These are phyloP conservation scores for Fratercula arctica DNA, from an alignment of 2,797 vertebrate species.

Conservation along the genomic window DNA sequence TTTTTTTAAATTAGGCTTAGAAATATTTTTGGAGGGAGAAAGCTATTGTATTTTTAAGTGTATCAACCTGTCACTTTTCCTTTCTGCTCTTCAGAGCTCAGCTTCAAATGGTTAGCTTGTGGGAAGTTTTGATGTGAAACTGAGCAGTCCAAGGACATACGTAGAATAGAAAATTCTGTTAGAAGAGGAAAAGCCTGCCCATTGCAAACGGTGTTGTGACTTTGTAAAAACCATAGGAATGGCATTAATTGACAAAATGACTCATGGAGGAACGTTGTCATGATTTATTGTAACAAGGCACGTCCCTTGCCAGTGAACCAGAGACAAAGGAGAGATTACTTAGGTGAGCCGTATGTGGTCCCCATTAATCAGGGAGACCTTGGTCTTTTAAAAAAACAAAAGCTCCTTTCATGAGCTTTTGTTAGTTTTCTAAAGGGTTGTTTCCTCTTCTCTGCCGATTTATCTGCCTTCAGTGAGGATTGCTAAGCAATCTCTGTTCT, in stretches of 20 bases:
- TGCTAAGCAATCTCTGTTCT: background rate
- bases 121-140: background rate
- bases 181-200: background rate
- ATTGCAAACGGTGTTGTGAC: background rate
- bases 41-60: background rate
- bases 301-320: background rate
- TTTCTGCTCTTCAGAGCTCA: background rate
- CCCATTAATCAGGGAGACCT: slow-evolving; percentile 4
- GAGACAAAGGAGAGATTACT: background rate
- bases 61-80: background rate
- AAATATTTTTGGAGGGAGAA: slow-evolving; percentile 5
- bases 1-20: background rate
- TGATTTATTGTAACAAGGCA: background rate
- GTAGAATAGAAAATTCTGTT: background rate
- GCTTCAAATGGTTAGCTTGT: background rate
- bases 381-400: background rate
- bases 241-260: background rate
- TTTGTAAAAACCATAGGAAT: background rate
- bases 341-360: background rate
- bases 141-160: background rate
- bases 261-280: background rate
- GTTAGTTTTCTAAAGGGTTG: background rate
- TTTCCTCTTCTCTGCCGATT: background rate
- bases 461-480: background rate
- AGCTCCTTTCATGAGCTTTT: background rate